Evolutionary conservation across 2,797 vertebrate species (phyloP), one percentile per base, ranked within the genome.

Genomic region (Melanotaenia pygmaea): DNA sequence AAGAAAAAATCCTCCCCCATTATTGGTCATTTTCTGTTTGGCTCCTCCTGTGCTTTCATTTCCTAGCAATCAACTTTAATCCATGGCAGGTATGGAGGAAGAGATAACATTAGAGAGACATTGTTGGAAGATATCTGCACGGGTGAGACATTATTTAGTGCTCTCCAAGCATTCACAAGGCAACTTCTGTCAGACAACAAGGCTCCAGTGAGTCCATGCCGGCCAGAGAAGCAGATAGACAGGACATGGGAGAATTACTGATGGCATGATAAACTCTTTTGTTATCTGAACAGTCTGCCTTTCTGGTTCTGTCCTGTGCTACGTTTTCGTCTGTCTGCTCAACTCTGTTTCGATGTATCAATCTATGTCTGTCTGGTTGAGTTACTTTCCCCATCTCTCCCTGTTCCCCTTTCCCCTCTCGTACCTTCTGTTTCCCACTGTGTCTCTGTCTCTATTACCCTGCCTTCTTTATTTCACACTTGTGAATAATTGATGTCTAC

Each of bases 401-500:
- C 9, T 37, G 56, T 59, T 68, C 57, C 32, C 20, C 26, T 51
- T 40, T 74, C 51, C 70, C 76, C 72, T 64, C 72, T 16, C 72
- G 74, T 81, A 79, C 81, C 89, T 80, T 82, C 71, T 80, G 70
- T 77, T 85, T 76, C 74, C 76, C 67, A 73, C 85, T 83, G 72
- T 81, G 84, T 86, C 83, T 86, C 72, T 84, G 79, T 83, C 87
- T 89, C 86, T 84, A 72, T 86, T 89, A 81, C 88, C 72, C 82
- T 85, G 76, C 87, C 84, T 87, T 77, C 83, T 88, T 88, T 90
- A 87, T 85, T 91, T 89, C 79, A 68, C 83, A 50, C 86, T 82
- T 71, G 80, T 94, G 89, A 94, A 94, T 94, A 94, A 94, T 95
- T 94, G 89, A 94, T 94, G 91, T 84, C 89, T 90, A 85, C 90